Percentiles rank a stretch among this genome's conserved stretches.
These are phyloP conservation scores for Cerastis rubricosa DNA, from an alignment of 2,888 invertebrate species.

Conservation along the genomic window DNA sequence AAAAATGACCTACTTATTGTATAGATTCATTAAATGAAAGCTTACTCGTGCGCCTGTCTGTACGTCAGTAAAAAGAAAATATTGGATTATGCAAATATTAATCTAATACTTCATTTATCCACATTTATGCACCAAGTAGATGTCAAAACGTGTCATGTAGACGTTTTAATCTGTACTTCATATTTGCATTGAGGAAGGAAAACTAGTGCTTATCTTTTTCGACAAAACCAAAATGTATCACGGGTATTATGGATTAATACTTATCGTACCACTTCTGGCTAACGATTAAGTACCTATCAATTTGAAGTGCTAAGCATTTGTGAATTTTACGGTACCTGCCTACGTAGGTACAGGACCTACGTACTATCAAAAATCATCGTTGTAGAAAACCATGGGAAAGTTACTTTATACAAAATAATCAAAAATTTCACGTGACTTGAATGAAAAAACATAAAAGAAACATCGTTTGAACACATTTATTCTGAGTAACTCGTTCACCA, in stretches of 20 bases:
- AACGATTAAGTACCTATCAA: background rate
- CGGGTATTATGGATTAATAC: background rate
- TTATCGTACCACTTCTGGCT: background rate
- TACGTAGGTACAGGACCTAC: background rate
- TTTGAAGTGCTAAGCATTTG: background rate
- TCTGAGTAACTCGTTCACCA: slow-evolving; percentile 21
- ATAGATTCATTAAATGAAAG: background rate
- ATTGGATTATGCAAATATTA: background rate
- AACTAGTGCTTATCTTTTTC: background rate
- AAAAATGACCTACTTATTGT: slow-evolving; percentile 10
- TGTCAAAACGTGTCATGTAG: background rate
- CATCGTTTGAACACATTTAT: background rate
- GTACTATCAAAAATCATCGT: background rate
- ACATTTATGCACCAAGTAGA: background rate
- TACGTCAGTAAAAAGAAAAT: slow-evolving; percentile 1
- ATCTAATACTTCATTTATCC: background rate
- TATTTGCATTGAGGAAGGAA: background rate
- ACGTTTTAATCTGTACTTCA: too few species aligned
- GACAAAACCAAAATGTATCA: background rate
- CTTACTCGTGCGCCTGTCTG: background rate
- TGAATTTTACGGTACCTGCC: background rate
- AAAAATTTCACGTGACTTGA: slow-evolving; percentile 22
- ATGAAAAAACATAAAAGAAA: background rate
- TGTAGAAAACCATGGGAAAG: slow-evolving; percentile 3
- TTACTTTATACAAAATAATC: background rate